Evolutionary conservation across 2,888 invertebrate species (phyloP).

Genomic region (Melieria crassipennis): DNA sequence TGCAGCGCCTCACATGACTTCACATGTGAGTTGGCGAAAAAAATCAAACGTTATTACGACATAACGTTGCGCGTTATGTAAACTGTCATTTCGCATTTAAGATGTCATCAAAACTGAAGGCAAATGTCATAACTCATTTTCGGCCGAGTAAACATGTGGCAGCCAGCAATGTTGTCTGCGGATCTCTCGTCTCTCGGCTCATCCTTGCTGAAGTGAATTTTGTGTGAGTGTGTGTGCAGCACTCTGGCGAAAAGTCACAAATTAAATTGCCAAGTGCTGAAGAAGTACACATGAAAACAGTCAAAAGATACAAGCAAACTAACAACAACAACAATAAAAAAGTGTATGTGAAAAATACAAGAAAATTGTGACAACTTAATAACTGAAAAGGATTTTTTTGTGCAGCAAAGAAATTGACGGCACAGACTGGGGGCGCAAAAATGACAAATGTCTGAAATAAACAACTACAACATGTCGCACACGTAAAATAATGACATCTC

Average conservation of each 20-base stretch:
- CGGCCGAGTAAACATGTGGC: conserved; percentile 24
- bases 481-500: conserved; percentile 40
- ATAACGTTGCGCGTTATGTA: conserved; percentile 11
- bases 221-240: too few species aligned
- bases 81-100: conserved; percentile 37
- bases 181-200: not conserved
- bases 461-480: conserved; percentile 32
- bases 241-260: not conserved
- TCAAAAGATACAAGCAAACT: conserved; percentile 17
- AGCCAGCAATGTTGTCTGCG: not conserved
- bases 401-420: not conserved
- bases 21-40: not conserved
- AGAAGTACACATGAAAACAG: conserved; percentile 11
- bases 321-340: not conserved
- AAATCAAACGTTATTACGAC: conserved; percentile 1
- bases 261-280: conserved; percentile 10
- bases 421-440: not conserved
- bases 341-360: conserved; percentile 19
- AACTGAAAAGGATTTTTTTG: conserved; percentile 38
- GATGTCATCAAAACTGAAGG: conserved; percentile 37
- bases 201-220: too few species aligned
- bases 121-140: conserved; percentile 41
- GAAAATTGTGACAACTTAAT: conserved; percentile 42
- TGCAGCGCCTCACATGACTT: not conserved
- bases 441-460: not conserved